phyloP scores from a whole-genome alignment of 2,888 invertebrate species.

The Lordiphosa andalusiaca region DNA sequence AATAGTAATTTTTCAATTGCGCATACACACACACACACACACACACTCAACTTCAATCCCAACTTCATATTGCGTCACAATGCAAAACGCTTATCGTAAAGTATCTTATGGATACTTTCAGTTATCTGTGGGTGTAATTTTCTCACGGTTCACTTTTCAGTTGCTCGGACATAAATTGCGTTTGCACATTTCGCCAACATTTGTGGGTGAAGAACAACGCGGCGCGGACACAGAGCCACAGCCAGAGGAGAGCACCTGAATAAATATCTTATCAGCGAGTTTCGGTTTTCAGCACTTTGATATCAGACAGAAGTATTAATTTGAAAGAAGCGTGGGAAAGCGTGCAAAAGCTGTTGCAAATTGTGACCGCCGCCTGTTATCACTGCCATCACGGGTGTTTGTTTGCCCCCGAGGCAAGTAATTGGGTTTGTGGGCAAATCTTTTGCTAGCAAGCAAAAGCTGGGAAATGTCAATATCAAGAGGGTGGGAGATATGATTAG shows the following conservation, averaged over 20 bases:
- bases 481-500: no score
- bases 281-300: conserved; percentile 58
- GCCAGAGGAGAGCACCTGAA: conserved; percentile 57
- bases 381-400: conserved; percentile 59
- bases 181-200: conserved; percentile 69
- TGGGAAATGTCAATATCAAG: conserved; percentile 62
- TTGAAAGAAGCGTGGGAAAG: conserved; percentile 69
- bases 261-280: conserved; percentile 67
- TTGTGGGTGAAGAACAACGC: conserved; percentile 18
- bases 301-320: conserved; percentile 49
- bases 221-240: conserved; percentile 5
- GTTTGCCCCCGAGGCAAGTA: conserved; percentile 36
- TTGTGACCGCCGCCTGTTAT: conserved; percentile 15
- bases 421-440: conserved; percentile 43
- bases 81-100: conserved; percentile 65
- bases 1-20: conserved; percentile 61
- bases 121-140: conserved; percentile 75
- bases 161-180: conserved; percentile 62
- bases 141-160: conserved; percentile 74
- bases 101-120: conserved; percentile 47
- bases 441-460: conserved; percentile 31
- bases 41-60: conserved; percentile 4
- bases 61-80: conserved; percentile 52
- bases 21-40: conserved; percentile 24
- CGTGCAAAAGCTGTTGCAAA: conserved; percentile 44